Evolutionary conservation across 2,113 vertebrate species (phyloP).

Genomic region (Pedionomus torquatus): DNA sequence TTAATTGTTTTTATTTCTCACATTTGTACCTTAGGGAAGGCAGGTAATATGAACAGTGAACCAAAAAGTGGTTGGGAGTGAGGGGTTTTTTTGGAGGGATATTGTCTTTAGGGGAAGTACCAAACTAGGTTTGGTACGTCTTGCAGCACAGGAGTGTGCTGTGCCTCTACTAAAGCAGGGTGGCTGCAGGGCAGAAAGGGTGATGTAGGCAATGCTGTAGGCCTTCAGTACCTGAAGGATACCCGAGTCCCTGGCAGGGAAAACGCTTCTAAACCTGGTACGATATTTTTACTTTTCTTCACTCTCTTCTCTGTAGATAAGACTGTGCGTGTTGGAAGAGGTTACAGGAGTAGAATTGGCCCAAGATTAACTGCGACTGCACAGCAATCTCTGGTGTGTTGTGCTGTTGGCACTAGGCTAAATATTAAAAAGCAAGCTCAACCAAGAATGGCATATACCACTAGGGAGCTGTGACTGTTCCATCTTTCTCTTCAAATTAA

Average conservation of each 20-base stretch:
- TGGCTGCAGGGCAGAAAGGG: background rate
- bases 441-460: background rate
- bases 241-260: background rate
- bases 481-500: background rate
- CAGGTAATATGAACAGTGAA: background rate
- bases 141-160: background rate
- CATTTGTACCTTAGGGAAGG: background rate
- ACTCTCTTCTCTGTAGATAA: background rate
- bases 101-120: background rate
- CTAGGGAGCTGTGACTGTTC: background rate
- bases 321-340: background rate
- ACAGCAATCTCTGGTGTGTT: background rate
- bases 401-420: background rate
- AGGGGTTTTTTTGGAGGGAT: background rate
- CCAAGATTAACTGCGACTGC: background rate
- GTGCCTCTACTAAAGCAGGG: background rate
- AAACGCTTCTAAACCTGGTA: background rate
- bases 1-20: background rate
- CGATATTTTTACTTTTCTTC: background rate
- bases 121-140: background rate
- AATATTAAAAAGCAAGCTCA: background rate
- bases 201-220: background rate
- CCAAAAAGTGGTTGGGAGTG: background rate
- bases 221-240: rapidly evolving
- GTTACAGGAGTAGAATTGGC: background rate